Conservation (phyloP, 2,797 vertebrate species). For the Erithacus rubecula region DNA sequence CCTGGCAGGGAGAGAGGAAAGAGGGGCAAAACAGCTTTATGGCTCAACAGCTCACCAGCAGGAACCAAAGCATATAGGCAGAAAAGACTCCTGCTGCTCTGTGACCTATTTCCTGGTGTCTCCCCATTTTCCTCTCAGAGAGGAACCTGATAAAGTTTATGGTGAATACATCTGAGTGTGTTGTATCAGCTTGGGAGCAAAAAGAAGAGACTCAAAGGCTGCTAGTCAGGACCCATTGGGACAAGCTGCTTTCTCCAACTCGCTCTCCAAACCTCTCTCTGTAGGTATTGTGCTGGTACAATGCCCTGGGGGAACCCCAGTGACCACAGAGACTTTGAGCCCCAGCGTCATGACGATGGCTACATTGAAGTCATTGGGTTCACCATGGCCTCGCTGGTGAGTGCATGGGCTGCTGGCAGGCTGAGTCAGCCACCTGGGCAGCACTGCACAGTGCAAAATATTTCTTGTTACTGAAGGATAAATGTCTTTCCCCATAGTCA, state of each 20-base stretch:
- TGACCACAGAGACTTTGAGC: slow-evolving; percentile 96
- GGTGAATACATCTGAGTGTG: neutral
- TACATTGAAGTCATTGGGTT: slow-evolving; percentile 99
- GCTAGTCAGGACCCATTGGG: neutral
- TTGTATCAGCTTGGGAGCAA: neutral
- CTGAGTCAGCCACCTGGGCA: accelerated
- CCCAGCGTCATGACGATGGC: slow-evolving; percentile 97
- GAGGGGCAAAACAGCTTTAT: neutral
- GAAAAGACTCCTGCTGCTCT: neutral
- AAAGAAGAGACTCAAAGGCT: neutral
- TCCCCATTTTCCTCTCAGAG: neutral
- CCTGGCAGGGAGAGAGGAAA: neutral
- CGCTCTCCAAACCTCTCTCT: neutral
- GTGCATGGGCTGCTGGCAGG: neutral
- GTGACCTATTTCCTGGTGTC: neutral
- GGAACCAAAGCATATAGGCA: neutral
- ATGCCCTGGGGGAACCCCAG: slow-evolving; percentile 99
- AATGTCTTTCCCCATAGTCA: neutral
- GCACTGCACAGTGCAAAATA: accelerated
- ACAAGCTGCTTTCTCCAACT: neutral
- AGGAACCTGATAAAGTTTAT: neutral
- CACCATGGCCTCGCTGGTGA: slow-evolving; percentile 97
- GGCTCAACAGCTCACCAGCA: neutral
- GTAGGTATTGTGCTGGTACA: slow-evolving; percentile 97
- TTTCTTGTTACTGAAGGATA: neutral